Evolutionary conservation across 2,113 vertebrate species (phyloP).

Genomic region (Ophiodon elongatus): DNA sequence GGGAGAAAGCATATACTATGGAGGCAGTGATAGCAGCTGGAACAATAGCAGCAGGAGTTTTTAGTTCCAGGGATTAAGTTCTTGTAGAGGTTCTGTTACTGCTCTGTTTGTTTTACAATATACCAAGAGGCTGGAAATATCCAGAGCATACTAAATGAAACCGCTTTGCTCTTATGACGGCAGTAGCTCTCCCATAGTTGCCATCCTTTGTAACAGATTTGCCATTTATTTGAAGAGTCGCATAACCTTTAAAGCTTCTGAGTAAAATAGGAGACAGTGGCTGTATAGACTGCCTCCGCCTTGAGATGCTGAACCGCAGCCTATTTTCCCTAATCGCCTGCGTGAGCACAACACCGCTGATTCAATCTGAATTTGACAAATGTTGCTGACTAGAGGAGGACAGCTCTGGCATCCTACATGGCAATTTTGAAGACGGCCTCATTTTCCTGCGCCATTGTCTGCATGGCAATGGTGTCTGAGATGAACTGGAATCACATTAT

Average conservation of each 20-base stretch:
- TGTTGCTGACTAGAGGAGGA: conserved; percentile 72
- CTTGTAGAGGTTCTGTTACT: conserved; percentile 54
- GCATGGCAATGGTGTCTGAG: conserved; percentile 63
- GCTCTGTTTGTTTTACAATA: conserved; percentile 74
- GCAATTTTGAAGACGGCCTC: conserved; percentile 75
- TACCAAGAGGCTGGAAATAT: conserved; percentile 53
- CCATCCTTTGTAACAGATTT: conserved; percentile 53
- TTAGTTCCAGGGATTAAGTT: conserved; percentile 76
- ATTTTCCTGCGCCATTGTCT: conserved; percentile 71
- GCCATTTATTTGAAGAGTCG: conserved; percentile 58
- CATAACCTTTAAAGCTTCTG: conserved; percentile 64
- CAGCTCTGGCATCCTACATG: conserved; percentile 65
- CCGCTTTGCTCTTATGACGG: conserved; percentile 12
- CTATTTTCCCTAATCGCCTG: conserved; percentile 64
- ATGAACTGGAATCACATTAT: conserved; percentile 75
- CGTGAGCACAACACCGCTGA: conserved; percentile 68
- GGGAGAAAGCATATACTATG: conserved; percentile 33
- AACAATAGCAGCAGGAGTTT: conserved; percentile 63
- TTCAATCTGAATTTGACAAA: conserved; percentile 77
- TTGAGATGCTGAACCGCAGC: conserved; percentile 48
- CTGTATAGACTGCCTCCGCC: conserved; percentile 34
- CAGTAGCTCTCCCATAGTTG: conserved; percentile 37
- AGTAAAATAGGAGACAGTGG: conserved; percentile 41
- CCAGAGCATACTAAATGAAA: conserved; percentile 50
- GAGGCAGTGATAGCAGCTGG: conserved; percentile 43